Conservation (phyloP, 1,140 invertebrate species). For the Medauroidea extradentata region DNA sequence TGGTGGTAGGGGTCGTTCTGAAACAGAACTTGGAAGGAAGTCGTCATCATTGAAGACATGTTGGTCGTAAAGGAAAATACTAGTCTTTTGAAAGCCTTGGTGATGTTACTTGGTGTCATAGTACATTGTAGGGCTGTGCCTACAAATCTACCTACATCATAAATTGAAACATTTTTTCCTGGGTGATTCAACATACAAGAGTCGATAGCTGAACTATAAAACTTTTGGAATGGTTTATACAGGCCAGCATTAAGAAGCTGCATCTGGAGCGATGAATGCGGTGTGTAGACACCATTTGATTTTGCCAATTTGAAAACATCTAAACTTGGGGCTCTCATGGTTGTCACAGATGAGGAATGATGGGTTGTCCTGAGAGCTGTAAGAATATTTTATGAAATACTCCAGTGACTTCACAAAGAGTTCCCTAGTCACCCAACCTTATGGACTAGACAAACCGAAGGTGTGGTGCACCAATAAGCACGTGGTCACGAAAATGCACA, state of each 20-base stretch:
- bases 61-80: constrained; percentile 35
- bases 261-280: constrained; percentile 36
- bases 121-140: constrained; percentile 33
- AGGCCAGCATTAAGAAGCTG: constrained; percentile 37
- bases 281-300: constrained; percentile 33
- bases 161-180: constrained; percentile 35
- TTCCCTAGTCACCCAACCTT: too few relatives aligned
- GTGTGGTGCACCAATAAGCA: too few relatives aligned
- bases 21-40: constrained; percentile 34
- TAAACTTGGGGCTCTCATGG: constrained; percentile 36
- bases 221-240: constrained; percentile 39
- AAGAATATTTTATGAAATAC: too few relatives aligned
- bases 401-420: too few relatives aligned
- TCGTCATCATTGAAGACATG: constrained; percentile 37
- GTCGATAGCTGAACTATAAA: constrained; percentile 26
- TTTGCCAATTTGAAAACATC: constrained; percentile 26
- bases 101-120: constrained; percentile 33
- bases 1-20: constrained; percentile 29
- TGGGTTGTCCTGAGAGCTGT: too few relatives aligned
- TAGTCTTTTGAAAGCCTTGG: constrained; percentile 28
- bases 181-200: constrained; percentile 34
- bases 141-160: constrained; percentile 33
- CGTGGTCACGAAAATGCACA: too few relatives aligned
- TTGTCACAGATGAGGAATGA: constrained; percentile 35
- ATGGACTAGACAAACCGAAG: too few relatives aligned